phyloP scores from a whole-genome alignment of 1,140 invertebrate species.

The Zaprionus lachaisei region DNA sequence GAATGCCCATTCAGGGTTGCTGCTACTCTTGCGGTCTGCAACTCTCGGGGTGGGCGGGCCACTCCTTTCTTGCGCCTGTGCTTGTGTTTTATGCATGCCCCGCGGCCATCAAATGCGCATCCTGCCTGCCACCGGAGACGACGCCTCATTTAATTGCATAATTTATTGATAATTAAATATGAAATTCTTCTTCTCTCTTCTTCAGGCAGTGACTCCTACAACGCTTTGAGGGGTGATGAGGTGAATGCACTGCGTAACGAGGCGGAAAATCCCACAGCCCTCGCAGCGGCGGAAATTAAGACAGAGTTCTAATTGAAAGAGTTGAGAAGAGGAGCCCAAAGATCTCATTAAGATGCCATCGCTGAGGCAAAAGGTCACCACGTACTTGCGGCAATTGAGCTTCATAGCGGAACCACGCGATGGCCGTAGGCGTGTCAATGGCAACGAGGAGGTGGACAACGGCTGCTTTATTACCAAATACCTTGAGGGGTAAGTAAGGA shows the following conservation, averaged over 20 bases:
- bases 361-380: slow-evolving; percentile 89
- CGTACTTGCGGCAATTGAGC: slow-evolving; percentile 90
- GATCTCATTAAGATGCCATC: slow-evolving; percentile 87
- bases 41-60: too few relatives aligned
- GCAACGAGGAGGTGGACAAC: slow-evolving; percentile 85
- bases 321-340: not conserved
- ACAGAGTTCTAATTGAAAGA: slow-evolving; percentile 45
- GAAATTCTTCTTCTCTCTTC: slow-evolving; percentile 44
- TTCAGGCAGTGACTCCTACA: slow-evolving; percentile 50
- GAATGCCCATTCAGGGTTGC: slow-evolving; percentile 52
- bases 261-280: slow-evolving; percentile 37
- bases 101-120: slow-evolving; percentile 60
- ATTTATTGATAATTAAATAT: slow-evolving; percentile 80
- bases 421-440: slow-evolving; percentile 66
- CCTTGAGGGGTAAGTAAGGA: slow-evolving; percentile 88
- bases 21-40: slow-evolving; percentile 16
- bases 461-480: slow-evolving; percentile 90
- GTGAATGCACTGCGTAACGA: slow-evolving; percentile 68
- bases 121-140: slow-evolving; percentile 27
- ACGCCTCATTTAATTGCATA: slow-evolving; percentile 69
- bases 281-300: slow-evolving; percentile 54
- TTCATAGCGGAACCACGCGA: slow-evolving; percentile 87
- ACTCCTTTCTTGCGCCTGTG: slow-evolving; percentile 13
- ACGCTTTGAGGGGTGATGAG: slow-evolving; percentile 64
- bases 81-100: slow-evolving; percentile 30